Evolutionary conservation across 1,140 invertebrate species (phyloP).

Genomic region (Andrena cerasifolii): DNA sequence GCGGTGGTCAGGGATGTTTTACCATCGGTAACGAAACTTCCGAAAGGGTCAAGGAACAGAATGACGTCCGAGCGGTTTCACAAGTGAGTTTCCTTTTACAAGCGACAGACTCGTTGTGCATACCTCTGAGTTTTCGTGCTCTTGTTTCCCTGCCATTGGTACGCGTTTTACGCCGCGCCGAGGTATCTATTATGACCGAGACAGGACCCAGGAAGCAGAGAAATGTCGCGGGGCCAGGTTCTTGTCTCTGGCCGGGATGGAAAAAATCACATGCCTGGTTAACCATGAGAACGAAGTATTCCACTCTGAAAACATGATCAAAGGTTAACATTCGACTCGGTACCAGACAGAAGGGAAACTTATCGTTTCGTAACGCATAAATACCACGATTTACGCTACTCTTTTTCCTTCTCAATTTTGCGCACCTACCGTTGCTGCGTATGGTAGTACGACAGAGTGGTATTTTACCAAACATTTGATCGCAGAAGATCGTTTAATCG

Average conservation of each 20-base stretch:
- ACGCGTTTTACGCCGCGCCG: neutral
- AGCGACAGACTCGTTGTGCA: neutral
- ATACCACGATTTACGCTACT: neutral
- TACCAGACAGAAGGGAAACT: constrained; percentile 9
- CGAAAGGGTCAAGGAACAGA: constrained; percentile 37
- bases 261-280: constrained; percentile 46
- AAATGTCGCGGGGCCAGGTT: constrained; percentile 55
- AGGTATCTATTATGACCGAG: constrained; percentile 11
- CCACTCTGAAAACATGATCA: constrained; percentile 20
- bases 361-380: neutral
- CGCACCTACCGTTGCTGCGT: no score
- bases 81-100: constrained; percentile 74
- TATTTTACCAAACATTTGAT: no score
- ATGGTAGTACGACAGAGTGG: no score
- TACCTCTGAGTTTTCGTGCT: constrained; percentile 33
- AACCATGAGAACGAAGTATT: constrained; percentile 33
- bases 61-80: constrained; percentile 80
- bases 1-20: constrained; percentile 27
- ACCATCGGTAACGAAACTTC: constrained; percentile 20
- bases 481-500: no score
- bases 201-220: constrained; percentile 35
- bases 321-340: constrained; percentile 7
- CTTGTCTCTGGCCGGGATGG: constrained; percentile 33
- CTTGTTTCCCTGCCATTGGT: constrained; percentile 35
- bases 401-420: neutral